Conservation (phyloP, 2,113 vertebrate species). For the Petromus typicus region DNA sequence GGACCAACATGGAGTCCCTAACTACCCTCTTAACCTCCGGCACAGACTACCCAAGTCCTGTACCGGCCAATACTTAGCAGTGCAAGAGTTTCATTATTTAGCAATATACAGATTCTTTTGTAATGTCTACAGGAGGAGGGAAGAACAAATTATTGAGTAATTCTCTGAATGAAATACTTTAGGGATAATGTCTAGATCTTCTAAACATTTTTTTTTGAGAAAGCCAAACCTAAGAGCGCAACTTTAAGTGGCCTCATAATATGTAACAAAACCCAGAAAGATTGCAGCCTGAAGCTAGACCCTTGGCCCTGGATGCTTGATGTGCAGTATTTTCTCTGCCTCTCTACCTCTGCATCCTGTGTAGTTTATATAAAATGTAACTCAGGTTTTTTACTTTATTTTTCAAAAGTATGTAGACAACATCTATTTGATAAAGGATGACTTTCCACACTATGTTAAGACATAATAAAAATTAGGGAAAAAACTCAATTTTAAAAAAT, state of each 20-base stretch:
- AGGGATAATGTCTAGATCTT: not conserved
- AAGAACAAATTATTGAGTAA: constrained; percentile 46
- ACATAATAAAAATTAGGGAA: not conserved
- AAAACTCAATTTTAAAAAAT: not conserved
- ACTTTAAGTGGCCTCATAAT: not conserved
- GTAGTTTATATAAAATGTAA: constrained; percentile 12
- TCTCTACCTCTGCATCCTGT: not conserved
- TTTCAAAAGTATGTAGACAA: not conserved
- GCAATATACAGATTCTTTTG: not conserved
- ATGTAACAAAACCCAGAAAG: not conserved
- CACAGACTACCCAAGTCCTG: not conserved
- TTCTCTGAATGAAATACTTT: constrained; percentile 61
- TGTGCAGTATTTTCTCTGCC: not conserved
- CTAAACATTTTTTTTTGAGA: constrained; percentile 54
- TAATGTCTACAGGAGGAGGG: not conserved
- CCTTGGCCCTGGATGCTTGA: not conserved
- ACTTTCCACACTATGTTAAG: constrained; percentile 12
- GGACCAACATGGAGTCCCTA: not conserved
- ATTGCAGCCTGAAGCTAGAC: not conserved
- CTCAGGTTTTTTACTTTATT: too few species aligned
- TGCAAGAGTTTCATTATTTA: constrained; percentile 61
- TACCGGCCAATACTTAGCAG: not conserved
- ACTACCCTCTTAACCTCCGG: not conserved
- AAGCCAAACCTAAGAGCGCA: not conserved
- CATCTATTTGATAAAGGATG: not conserved